These are phyloP conservation scores for Zelostemma sp. DNA, from an alignment of 1,140 invertebrate species.

Conservation along the genomic window DNA sequence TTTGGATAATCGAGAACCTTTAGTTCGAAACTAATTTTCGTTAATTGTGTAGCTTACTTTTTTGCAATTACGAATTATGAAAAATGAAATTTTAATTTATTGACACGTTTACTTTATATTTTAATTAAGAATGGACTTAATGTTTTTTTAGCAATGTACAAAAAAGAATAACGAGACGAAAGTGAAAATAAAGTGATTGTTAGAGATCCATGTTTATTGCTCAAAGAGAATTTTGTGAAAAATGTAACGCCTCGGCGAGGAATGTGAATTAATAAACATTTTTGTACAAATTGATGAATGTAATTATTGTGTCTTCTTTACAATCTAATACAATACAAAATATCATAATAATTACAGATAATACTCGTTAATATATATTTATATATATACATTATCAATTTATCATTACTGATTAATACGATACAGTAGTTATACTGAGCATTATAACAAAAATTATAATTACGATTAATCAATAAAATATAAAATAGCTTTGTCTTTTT, in stretches of 20 bases:
- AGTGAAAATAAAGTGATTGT: too few relatives aligned
- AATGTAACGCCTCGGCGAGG: not conserved
- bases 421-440: constrained; percentile 38
- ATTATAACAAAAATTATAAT: constrained; percentile 44
- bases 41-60: too few relatives aligned
- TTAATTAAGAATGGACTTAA: too few relatives aligned
- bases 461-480: constrained; percentile 48
- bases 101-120: too few relatives aligned
- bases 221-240: too few relatives aligned
- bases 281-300: constrained; percentile 48
- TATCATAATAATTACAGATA: constrained; percentile 39
- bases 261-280: constrained; percentile 16
- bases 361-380: constrained; percentile 43
- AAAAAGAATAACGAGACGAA: too few relatives aligned
- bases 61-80: too few relatives aligned
- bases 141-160: too few relatives aligned
- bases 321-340: constrained; percentile 39
- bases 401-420: constrained; percentile 38
- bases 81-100: too few relatives aligned
- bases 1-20: too few relatives aligned
- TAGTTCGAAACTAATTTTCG: too few relatives aligned
- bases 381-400: constrained; percentile 37
- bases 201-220: too few relatives aligned
- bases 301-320: constrained; percentile 35
- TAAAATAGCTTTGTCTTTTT: constrained; percentile 36